Conservation (phyloP, 2,888 invertebrate species). For the Drosophila colorata region DNA sequence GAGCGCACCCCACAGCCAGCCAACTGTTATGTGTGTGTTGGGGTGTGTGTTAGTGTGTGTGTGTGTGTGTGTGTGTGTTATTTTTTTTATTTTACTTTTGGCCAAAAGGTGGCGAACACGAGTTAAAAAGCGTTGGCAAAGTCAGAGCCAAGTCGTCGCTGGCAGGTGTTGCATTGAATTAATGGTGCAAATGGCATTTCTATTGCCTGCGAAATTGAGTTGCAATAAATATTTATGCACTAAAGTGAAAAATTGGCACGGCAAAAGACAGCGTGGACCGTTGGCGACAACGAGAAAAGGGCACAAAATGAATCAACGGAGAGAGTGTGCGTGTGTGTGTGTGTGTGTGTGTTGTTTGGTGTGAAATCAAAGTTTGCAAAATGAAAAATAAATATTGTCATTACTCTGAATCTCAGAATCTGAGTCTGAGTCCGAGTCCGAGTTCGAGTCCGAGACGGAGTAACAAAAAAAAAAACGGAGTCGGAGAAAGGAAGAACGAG, state of each 20-base stretch:
- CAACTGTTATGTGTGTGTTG: neutral
- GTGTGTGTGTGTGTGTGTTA: neutral
- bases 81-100: slow-evolving; percentile 1
- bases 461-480: slow-evolving; percentile 3
- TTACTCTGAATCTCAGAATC: slow-evolving; percentile 56
- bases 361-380: slow-evolving; percentile 65
- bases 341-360: slow-evolving; percentile 26
- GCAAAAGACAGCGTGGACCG: slow-evolving; percentile 57
- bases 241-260: slow-evolving; percentile 78
- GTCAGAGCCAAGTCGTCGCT: slow-evolving; percentile 71
- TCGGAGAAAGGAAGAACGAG: neutral
- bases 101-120: slow-evolving; percentile 1
- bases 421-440: neutral
- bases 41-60: neutral
- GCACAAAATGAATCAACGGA: slow-evolving; percentile 19
- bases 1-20: neutral
- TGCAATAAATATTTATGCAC: slow-evolving; percentile 80
- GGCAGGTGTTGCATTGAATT: slow-evolving; percentile 80
- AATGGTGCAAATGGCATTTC: slow-evolving; percentile 81
- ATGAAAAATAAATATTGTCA: slow-evolving; percentile 79
- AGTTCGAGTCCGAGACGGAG: slow-evolving; percentile 1
- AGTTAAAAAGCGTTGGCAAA: slow-evolving; percentile 32
- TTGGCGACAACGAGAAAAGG: slow-evolving; percentile 26
- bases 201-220: slow-evolving; percentile 80
- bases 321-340: slow-evolving; percentile 7